Base-by-base conservation (phyloP, 2,113 vertebrate species). In the Cryptomyrus ogoouensis region DNA sequence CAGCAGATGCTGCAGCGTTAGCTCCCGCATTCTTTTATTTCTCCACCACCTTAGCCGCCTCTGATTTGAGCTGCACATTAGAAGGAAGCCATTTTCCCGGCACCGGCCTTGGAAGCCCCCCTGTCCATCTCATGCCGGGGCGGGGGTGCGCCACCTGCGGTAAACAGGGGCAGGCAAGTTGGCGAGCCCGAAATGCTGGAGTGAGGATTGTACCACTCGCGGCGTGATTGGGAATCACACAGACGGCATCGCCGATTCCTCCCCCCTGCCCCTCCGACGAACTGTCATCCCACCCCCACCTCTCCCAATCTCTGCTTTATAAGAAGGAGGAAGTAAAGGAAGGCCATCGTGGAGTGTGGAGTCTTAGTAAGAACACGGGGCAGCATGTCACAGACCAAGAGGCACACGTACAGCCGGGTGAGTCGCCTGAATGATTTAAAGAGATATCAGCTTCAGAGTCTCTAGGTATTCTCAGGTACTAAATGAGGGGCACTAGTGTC, bases 371-470 rank as follows among this genome's bases (percentile, higher is more conserved):
- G 52, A 42, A 35, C 88, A 58, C 56, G 12, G 80, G 89, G 77
- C 94, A 90, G 92, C 93, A 97, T 97, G 96, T 96, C 96, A 93
- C 96, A 96, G 94, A 94, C 94, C 95, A 96, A 93, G 95, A 94
- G 96, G 42, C 96, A 96, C 90, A 12, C 93, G 12, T 94, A 94
- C 89, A 93, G 92, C 90, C 95, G 96, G 96, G 96, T 97, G 94
- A 96, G 96, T 89, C 62, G 53, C 12, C 8, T 70, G 42, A 46
- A 56, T 58, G 21, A 31, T 89, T 89, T 62, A 62, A 58, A 84
- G 24, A n/a, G 35, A 31, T 58, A 21, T 89, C 49, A 8, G n/a
- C 21, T 56, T 56, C 77, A 6, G 44, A 17, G 58, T 4, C 49
- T 53, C 53, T 66, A 19, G 27, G 7, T 66, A 13, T 88, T 13